Base-by-base conservation (phyloP, 2,888 invertebrate species). In the Creontiades dilutus region DNA sequence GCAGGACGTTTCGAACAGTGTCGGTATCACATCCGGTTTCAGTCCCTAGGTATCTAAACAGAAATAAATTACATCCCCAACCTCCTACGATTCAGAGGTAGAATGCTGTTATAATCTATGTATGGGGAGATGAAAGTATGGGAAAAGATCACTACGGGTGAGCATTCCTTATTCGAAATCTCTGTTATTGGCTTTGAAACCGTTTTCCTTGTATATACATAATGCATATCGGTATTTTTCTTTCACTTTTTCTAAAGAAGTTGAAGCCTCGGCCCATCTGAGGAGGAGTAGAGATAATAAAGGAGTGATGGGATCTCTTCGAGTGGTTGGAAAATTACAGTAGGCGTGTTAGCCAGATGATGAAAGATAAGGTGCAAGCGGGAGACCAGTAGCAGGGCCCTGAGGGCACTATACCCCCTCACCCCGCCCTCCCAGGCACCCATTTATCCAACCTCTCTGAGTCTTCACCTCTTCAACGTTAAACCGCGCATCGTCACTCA, bases 341-440 rank as follows among this genome's bases (percentile, higher is more conserved):
- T 46, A 75, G 86, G 86, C 86, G 86, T 75, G 75, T 37, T 57
- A 61, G 85, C 75, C 86, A 76, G 86, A 76, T 76, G 86, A 87
- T 87, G 86, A 75, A 84, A 87, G 76, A 87, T 85, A 85, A 85
- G 85, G 86, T 23, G 48, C 48, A 46, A 75, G 86, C 57, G 47
- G 75, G 76, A 76, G 48, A 87, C 86, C 86, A 87, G 86, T 87
- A 87, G 86, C 86, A 23, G 28, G 1, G 47, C 19, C 86, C 86
- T 61, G 7, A 37, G 85, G 85, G 46, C 16, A 19, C 46, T 9
- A 3, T 16, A 46, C 19, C 28, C 37, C 78, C 78, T 7, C 19
- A 23, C 68, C 7, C 23, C 68, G 23, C 23, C 9, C 61, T 2
- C 61, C 14, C 19, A 61, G 2, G 1, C 52, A 52, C 52, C 12